These are phyloP conservation scores for Neodontobutis hainanensis DNA, from an alignment of 2,113 vertebrate species.

Conservation along the genomic window DNA sequence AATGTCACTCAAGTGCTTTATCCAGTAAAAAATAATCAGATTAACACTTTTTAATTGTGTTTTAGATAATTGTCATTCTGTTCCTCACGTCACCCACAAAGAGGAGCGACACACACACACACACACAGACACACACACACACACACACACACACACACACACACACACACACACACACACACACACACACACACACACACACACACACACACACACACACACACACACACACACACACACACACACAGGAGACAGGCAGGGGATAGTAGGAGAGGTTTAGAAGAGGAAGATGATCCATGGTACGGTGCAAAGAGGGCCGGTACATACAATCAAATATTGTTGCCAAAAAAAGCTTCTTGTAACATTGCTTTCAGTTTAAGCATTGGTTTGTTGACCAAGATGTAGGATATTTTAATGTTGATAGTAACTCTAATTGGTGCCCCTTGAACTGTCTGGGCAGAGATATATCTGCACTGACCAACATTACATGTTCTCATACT, in stretches of 20 bases:
- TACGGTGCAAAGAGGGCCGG: neutral
- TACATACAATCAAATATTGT: too few relatives aligned
- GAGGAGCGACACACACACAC: constrained; percentile 7
- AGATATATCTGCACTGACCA: too few relatives aligned
- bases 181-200: neutral
- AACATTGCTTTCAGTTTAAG: too few relatives aligned
- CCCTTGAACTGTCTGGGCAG: too few relatives aligned
- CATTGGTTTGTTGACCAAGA: too few relatives aligned
- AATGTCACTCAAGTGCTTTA: constrained; percentile 72
- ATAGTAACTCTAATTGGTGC: too few relatives aligned
- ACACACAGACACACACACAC: constrained; percentile 16
- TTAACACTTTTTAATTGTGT: constrained; percentile 78
- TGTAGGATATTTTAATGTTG: too few relatives aligned
- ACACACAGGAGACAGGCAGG: neutral
- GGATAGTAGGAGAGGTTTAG: constrained; percentile 16
- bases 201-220: constrained; percentile 7
- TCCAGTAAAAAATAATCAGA: constrained; percentile 74
- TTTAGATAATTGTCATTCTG: constrained; percentile 78
- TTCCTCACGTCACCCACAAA: constrained; percentile 54
- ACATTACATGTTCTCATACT: too few relatives aligned
- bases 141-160: neutral
- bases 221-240: constrained; percentile 13
- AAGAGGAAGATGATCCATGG: neutral
- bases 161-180: constrained; percentile 13
- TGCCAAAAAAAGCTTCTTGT: too few relatives aligned